phyloP scores from a whole-genome alignment of 2,888 invertebrate species.

The Drosophila algonquin region DNA sequence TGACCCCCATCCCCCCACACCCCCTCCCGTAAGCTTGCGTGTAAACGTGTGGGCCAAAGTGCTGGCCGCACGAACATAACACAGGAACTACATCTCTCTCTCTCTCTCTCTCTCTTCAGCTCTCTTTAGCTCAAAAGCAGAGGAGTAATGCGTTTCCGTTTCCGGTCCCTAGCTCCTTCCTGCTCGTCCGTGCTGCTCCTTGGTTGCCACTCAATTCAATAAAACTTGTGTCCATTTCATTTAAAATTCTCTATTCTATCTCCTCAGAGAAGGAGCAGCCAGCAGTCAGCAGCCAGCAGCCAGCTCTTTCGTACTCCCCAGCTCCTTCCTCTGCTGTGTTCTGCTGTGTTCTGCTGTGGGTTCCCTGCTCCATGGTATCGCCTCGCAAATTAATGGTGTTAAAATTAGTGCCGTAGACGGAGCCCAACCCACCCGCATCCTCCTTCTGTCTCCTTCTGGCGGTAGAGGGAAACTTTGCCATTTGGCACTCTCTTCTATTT shows the following conservation, averaged over 20 bases:
- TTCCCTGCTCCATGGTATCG: constrained; percentile 8
- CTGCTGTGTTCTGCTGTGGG: too few relatives aligned
- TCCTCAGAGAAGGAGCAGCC: neutral
- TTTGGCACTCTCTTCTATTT: constrained; percentile 51
- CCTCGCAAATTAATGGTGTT: constrained; percentile 73
- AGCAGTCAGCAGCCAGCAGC: too few relatives aligned
- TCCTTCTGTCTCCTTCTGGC: neutral
- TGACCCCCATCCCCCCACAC: constrained; percentile 1
- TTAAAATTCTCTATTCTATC: constrained; percentile 65
- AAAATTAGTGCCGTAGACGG: constrained; percentile 67
- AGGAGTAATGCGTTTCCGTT: constrained; percentile 74
- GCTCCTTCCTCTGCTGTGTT: too few relatives aligned
- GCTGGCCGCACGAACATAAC: constrained; percentile 37
- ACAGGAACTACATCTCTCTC: constrained; percentile 4
- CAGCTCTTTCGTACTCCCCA: neutral
- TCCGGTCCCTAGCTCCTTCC: constrained; percentile 46
- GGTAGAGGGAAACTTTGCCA: constrained; percentile 53
- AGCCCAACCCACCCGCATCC: constrained; percentile 34
- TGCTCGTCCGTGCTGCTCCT: neutral
- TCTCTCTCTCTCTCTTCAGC: neutral
- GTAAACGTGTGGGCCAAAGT: constrained; percentile 57
- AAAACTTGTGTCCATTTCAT: constrained; percentile 81
- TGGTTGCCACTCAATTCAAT: constrained; percentile 69
- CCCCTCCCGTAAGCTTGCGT: constrained; percentile 60
- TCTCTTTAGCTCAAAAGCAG: constrained; percentile 20